Evolutionary conservation across 35 echinoderm and acorn worm species (phyloP).

Genomic region (Diadema setosum): DNA sequence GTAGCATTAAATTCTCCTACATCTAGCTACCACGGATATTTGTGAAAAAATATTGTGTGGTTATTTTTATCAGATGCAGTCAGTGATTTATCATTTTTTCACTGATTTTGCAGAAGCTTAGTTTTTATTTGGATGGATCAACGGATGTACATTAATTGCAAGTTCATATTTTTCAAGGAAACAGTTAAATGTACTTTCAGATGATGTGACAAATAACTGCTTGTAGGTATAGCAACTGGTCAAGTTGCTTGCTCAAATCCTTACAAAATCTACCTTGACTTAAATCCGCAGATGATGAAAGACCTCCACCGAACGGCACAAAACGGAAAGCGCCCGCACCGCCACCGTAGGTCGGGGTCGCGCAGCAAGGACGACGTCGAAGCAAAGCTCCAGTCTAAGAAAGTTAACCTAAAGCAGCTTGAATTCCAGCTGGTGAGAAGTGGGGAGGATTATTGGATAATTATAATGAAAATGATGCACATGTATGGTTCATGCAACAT

Average conservation of each 20-base stretch:
- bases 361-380: conserved; percentile 24
- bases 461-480: too few species aligned
- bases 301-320: conserved; percentile 65
- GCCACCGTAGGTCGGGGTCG: conserved; percentile 47
- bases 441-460: too few species aligned
- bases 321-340: conserved; percentile 65
- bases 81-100: too few species aligned
- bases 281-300: conserved; percentile 76
- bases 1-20: too few species aligned
- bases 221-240: not conserved
- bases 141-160: not conserved
- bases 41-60: too few species aligned
- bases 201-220: not conserved
- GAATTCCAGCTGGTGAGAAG: conserved; percentile 93
- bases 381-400: conserved; percentile 46
- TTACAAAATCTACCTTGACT: not conserved
- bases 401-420: conserved; percentile 67
- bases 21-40: too few species aligned
- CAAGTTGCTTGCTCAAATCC: not conserved
- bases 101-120: too few species aligned
- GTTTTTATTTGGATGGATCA: too few species aligned
- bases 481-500: too few species aligned
- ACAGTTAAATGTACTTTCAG: not conserved
- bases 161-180: not conserved
- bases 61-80: too few species aligned